These are phyloP conservation scores for Pelodiscus sinensis DNA, from an alignment of 2,113 vertebrate species.

Conservation along the genomic window DNA sequence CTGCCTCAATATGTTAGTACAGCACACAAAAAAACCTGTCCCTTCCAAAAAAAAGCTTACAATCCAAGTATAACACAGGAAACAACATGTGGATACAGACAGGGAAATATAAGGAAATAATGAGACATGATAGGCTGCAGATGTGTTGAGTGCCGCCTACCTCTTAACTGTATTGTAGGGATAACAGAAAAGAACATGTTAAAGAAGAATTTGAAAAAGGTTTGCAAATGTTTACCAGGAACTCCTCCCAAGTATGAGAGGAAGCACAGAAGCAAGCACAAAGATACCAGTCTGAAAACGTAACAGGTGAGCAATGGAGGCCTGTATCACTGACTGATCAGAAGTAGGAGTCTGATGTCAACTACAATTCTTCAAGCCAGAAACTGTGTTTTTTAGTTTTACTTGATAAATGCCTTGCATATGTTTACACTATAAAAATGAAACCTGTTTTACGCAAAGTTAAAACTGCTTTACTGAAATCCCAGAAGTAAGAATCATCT, in stretches of 20 bases:
- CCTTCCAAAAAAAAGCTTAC: neutral
- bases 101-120: slow-evolving; percentile 34
- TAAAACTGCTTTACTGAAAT: neutral
- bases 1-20: neutral
- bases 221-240: neutral
- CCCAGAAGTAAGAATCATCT: neutral
- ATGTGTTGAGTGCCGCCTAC: neutral
- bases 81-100: slow-evolving; percentile 1
- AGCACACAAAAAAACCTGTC: neutral
- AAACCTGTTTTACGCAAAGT: neutral
- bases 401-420: too few species aligned
- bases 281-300: neutral
- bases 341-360: too few species aligned
- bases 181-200: neutral
- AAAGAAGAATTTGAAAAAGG: neutral
- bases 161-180: neutral
- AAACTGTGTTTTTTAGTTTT: too few species aligned
- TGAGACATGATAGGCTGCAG: slow-evolving; percentile 29
- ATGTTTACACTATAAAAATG: too few species aligned
- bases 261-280: neutral
- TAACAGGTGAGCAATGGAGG: rapidly evolving
- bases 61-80: neutral
- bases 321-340: rapidly evolving
- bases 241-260: too few species aligned
- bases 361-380: too few species aligned